These are phyloP conservation scores for Anguilla pacifica DNA, from an alignment of 2,797 vertebrate genomes.

Conservation along the genomic window DNA sequence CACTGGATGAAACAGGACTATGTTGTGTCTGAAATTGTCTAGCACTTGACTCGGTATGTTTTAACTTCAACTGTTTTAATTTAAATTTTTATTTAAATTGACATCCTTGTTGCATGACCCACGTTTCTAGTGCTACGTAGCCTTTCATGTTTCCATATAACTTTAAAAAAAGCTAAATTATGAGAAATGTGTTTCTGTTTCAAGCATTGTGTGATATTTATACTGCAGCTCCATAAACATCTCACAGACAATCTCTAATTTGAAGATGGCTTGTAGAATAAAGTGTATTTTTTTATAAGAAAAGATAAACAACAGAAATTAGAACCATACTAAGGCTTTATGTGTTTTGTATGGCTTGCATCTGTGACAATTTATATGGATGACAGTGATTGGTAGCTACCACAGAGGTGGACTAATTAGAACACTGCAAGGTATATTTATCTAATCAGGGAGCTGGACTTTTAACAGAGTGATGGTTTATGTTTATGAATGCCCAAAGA, in stretches of 20 bases:
- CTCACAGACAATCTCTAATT: neutral
- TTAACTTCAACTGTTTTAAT: neutral
- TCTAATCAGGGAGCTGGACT: neutral
- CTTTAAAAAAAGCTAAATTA: constrained; percentile 6
- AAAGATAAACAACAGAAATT: constrained; percentile 29
- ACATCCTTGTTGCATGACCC: neutral
- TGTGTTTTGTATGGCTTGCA: constrained; percentile 1
- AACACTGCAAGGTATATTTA: constrained; percentile 13
- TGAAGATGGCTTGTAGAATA: constrained; percentile 8
- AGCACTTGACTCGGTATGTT: neutral
- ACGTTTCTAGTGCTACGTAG: neutral
- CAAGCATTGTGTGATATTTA: neutral
- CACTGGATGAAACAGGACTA: neutral
- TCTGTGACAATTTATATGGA: constrained; percentile 17
- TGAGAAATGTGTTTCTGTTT: constrained; percentile 3
- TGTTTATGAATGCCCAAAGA: neutral
- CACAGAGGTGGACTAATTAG: constrained; percentile 4
- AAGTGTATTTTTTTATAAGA: constrained; percentile 2
- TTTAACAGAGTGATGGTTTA: constrained; percentile 4
- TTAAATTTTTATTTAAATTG: neutral
- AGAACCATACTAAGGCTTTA: constrained; percentile 16
- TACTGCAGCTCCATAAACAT: neutral
- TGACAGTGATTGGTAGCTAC: constrained; percentile 7
- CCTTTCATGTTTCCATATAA: neutral
- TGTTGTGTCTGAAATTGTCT: neutral